Evolutionary conservation across 2,888 invertebrate species (phyloP).

Genomic region (Theretra japonica): DNA sequence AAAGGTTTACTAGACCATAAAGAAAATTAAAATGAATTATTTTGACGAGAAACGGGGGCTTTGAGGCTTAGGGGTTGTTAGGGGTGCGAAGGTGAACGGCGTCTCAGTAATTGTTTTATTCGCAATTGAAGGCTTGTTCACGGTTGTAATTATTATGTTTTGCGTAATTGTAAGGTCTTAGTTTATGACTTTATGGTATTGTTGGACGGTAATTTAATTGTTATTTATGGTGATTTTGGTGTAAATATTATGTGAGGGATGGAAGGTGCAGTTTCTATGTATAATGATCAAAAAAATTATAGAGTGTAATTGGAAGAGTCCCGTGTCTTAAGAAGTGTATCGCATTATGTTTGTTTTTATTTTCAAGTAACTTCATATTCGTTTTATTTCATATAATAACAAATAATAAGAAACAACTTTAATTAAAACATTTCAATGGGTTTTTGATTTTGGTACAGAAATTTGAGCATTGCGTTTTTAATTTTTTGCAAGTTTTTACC

Average conservation of each 20-base stretch:
- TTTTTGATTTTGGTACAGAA: too few relatives aligned
- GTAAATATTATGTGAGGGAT: neutral
- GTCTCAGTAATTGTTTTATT: constrained; percentile 67
- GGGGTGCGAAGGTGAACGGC: constrained; percentile 46
- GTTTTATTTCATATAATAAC: too few relatives aligned
- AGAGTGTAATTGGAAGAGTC: too few relatives aligned
- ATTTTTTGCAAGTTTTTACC: too few relatives aligned
- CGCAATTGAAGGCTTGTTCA: constrained; percentile 51
- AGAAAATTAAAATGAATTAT: constrained; percentile 86
- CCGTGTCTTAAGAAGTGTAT: too few relatives aligned
- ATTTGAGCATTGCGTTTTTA: too few relatives aligned
- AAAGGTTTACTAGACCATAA: constrained; percentile 84
- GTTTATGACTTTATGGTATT: constrained; percentile 32
- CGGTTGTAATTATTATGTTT: constrained; percentile 42
- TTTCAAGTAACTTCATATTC: too few relatives aligned
- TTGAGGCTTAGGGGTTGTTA: constrained; percentile 42
- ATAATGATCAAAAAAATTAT: too few relatives aligned
- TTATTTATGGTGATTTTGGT: neutral
- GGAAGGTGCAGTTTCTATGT: neutral
- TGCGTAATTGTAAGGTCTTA: constrained; percentile 33
- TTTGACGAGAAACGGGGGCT: constrained; percentile 77
- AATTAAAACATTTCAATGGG: too few relatives aligned
- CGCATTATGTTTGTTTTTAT: too few relatives aligned
- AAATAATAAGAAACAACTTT: too few relatives aligned
- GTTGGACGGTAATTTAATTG: neutral